Conservation (phyloP, 2,113 vertebrate species). For the Psephotus haematonotus region DNA sequence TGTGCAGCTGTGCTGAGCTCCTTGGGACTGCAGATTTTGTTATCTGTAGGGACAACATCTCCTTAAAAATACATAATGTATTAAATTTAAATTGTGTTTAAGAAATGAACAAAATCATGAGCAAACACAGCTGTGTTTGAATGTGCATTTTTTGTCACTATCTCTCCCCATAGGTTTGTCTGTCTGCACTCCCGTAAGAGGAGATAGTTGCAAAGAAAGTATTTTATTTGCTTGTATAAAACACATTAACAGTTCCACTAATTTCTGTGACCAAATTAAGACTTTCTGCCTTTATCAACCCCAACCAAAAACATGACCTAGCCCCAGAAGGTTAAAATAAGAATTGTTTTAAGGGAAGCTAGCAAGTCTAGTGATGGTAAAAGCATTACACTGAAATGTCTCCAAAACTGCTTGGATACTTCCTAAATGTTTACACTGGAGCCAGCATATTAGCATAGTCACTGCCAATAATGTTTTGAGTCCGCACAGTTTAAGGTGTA, state of each 20-base stretch:
- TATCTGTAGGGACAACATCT: neutral
- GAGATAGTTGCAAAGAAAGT: neutral
- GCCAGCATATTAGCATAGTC: neutral
- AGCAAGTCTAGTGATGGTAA: neutral
- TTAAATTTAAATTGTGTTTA: neutral
- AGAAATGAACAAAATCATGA: neutral
- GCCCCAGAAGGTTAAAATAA: neutral
- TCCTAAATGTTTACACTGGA: neutral
- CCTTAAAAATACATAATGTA: conserved; percentile 7
- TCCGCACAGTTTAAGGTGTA: neutral
- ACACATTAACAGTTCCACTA: neutral
- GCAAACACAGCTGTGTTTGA: conserved; percentile 30
- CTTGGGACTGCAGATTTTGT: neutral
- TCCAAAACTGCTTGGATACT: neutral
- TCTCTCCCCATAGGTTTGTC: neutral
- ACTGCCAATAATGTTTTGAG: neutral
- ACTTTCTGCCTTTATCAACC: neutral
- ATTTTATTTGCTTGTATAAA: neutral
- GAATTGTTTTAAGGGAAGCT: neutral
- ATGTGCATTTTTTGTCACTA: neutral
- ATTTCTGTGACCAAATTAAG: neutral
- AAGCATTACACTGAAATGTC: neutral
- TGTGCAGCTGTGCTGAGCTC: conserved; percentile 31
- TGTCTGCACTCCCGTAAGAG: neutral
- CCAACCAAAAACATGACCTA: neutral